phyloP scores from a whole-genome alignment of 2,113 vertebrate species.

The Amblyornis subalaris region DNA sequence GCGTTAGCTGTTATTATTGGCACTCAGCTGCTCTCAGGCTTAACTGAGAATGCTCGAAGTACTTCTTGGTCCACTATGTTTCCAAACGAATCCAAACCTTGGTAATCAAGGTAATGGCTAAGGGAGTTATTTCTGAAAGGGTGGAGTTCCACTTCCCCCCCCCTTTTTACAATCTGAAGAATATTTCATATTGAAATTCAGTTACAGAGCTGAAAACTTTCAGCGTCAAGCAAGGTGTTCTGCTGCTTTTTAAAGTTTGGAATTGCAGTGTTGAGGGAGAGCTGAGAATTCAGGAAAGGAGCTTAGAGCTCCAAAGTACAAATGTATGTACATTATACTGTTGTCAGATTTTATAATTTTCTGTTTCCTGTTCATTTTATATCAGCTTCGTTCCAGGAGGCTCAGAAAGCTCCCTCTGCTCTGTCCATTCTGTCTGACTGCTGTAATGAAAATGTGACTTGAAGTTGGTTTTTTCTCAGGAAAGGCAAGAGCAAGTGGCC shows the following conservation, averaged over 20 bases:
- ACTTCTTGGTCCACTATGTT: neutral
- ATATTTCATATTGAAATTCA: neutral
- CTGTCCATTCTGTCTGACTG: neutral
- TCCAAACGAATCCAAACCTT: neutral
- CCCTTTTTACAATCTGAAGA: neutral
- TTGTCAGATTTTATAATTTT: neutral
- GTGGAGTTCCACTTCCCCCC: neutral
- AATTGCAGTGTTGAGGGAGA: neutral
- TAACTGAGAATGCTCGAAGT: neutral
- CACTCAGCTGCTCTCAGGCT: neutral
- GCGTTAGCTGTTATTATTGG: neutral
- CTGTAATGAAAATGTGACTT: neutral
- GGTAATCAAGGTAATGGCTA: neutral
- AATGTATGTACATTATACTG: neutral
- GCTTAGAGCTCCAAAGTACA: neutral
- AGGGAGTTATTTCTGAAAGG: neutral
- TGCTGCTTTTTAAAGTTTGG: neutral
- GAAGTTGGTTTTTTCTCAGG: neutral
- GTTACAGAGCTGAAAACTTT: neutral
- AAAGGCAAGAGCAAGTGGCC: neutral
- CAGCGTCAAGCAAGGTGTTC: neutral
- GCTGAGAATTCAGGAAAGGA: neutral
- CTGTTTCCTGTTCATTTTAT: neutral
- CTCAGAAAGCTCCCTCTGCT: neutral
- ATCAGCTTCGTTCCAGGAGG: neutral